Conservation (phyloP, 2,113 vertebrate genomes). For the Pteruthius melanotis region DNA sequence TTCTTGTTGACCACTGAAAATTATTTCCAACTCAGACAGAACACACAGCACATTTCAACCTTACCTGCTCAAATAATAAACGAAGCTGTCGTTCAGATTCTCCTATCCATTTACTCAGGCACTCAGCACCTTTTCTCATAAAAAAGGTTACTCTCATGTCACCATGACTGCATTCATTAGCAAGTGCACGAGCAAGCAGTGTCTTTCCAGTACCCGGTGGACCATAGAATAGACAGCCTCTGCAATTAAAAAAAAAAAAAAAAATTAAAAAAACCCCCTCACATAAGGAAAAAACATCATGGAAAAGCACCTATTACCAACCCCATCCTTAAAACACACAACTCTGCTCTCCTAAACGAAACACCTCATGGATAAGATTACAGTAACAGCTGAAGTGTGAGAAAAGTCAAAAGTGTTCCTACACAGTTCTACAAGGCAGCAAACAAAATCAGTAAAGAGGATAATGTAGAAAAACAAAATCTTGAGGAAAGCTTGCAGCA, state of each 20-base stretch:
- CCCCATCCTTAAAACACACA: not conserved
- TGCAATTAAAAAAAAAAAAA: slow-evolving; percentile 39
- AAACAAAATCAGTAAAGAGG: not conserved
- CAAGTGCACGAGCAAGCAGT: slow-evolving; percentile 88
- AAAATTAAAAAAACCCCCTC: no score
- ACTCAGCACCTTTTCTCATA: slow-evolving; percentile 94
- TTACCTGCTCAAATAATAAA: slow-evolving; percentile 93
- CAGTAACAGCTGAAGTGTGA: not conserved
- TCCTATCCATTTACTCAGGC: slow-evolving; percentile 94
- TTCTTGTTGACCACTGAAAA: not conserved
- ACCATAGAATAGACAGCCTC: slow-evolving; percentile 93
- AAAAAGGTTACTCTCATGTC: slow-evolving; percentile 88
- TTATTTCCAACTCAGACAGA: not conserved
- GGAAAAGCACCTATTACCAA: not conserved
- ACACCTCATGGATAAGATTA: not conserved
- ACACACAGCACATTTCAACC: not conserved
- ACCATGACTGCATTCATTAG: slow-evolving; percentile 90
- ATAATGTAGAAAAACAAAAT: not conserved
- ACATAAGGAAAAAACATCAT: rapidly evolving
- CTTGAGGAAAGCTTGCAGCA: not conserved
- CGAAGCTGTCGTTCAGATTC: slow-evolving; percentile 91
- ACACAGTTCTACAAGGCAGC: not conserved
- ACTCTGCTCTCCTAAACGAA: not conserved
- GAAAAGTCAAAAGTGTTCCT: not conserved
- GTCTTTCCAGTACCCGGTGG: slow-evolving; percentile 95